Evolutionary conservation across 2,113 vertebrate species (phyloP).

Genomic region (Sander vitreus): DNA sequence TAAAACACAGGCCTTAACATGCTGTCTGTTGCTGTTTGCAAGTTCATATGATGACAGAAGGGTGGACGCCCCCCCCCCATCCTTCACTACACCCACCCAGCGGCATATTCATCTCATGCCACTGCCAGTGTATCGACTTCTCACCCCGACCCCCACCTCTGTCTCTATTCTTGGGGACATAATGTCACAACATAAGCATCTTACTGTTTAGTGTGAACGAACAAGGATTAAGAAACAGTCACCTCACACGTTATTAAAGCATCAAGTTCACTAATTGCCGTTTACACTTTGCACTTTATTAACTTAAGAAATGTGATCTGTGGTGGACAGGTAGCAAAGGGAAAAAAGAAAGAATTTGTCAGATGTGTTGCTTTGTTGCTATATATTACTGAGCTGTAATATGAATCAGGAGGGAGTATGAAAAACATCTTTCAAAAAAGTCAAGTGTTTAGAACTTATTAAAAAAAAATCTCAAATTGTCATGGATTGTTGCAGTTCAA

Average conservation of each 20-base stretch:
- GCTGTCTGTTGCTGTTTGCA: constrained; percentile 39
- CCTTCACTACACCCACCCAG: constrained; percentile 53
- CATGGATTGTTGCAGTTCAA: background rate
- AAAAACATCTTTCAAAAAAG: background rate
- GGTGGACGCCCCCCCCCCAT: constrained; percentile 33
- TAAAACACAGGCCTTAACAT: constrained; percentile 43
- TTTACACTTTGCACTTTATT: constrained; percentile 46
- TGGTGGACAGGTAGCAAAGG: constrained; percentile 53
- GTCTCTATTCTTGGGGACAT: constrained; percentile 70
- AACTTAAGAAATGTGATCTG: constrained; percentile 37
- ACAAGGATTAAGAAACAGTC: constrained; percentile 39
- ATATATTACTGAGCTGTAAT: constrained; percentile 14
- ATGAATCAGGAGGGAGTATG: background rate
- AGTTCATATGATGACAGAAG: constrained; percentile 53
- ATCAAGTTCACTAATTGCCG: constrained; percentile 59
- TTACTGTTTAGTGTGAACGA: constrained; percentile 58
- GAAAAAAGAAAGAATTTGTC: background rate
- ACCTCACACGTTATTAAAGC: constrained; percentile 57
- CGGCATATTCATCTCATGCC: constrained; percentile 57
- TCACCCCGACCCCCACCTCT: constrained; percentile 17
- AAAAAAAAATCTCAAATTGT: background rate
- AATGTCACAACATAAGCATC: constrained; percentile 71
- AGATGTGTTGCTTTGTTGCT: constrained; percentile 58
- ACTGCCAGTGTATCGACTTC: constrained; percentile 54
- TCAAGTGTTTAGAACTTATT: background rate